Percentiles rank a stretch among this genome's conserved stretches.
phyloP scores from a whole-genome alignment of 2,113 vertebrate species.

The Poicephalus meyeri region DNA sequence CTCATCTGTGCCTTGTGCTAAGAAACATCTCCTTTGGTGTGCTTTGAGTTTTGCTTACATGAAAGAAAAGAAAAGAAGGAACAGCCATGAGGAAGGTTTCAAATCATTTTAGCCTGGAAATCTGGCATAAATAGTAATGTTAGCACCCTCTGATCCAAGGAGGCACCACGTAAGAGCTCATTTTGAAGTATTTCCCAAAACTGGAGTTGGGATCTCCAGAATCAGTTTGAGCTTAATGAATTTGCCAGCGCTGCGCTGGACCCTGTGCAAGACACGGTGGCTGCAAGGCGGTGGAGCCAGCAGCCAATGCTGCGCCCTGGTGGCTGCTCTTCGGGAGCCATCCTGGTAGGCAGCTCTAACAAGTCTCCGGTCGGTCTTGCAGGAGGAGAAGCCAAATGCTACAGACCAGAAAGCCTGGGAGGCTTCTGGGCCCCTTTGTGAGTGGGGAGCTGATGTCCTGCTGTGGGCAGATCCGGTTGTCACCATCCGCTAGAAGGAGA shows the following conservation, averaged over 20 bases:
- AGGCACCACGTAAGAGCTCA: conserved; percentile 62
- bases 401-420: background rate
- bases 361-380: background rate
- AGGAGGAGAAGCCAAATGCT: background rate
- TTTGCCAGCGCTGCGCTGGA: conserved; percentile 56
- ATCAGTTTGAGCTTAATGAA: conserved; percentile 49
- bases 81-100: conserved; percentile 12
- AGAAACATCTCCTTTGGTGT: background rate
- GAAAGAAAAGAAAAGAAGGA: background rate
- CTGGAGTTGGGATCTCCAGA: conserved; percentile 46
- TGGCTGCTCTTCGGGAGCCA: conserved; percentile 24
- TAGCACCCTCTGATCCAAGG: conserved; percentile 60
- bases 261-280: background rate
- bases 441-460: background rate
- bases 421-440: background rate
- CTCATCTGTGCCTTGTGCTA: background rate
- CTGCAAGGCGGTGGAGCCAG: background rate
- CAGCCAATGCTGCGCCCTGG: conserved; percentile 25
- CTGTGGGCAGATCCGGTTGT: background rate
- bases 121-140: conserved; percentile 54
- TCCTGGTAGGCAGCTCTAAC: background rate
- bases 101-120: conserved; percentile 57
- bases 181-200: conserved; percentile 60
- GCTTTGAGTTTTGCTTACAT: conserved; percentile 17
- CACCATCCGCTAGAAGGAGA: background rate